Evolutionary conservation across 2,888 invertebrate species (phyloP).

Genomic region (Monochamus alternatus): DNA sequence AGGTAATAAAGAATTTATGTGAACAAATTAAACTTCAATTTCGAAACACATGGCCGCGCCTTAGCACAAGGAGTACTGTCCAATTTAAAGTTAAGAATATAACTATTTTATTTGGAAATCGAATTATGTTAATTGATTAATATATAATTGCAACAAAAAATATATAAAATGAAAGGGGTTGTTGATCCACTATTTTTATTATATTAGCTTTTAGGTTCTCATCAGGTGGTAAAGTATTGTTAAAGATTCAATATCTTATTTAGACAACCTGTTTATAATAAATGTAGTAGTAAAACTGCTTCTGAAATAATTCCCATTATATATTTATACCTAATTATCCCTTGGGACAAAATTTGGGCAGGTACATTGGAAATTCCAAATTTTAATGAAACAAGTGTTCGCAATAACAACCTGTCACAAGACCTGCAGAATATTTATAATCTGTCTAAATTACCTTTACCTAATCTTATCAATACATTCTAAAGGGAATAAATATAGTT

Average conservation of each 20-base stretch:
- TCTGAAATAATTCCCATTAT: neutral
- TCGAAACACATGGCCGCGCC: neutral
- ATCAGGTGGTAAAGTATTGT: neutral
- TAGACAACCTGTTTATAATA: too few species aligned
- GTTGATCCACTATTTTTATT: too few species aligned
- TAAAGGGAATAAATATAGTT: too few species aligned
- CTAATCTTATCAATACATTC: too few species aligned
- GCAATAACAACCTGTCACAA: neutral
- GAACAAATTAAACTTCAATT: neutral
- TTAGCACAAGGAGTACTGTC: neutral
- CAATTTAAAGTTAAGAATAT: too few species aligned
- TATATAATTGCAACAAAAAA: too few species aligned
- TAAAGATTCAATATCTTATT: neutral
- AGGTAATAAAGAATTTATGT: slow-evolving; percentile 3
- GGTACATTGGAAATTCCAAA: neutral
- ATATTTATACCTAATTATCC: neutral
- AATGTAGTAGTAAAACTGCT: neutral
- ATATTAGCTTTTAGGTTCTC: too few species aligned
- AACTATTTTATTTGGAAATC: too few species aligned
- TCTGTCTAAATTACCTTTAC: neutral
- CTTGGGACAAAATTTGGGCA: neutral
- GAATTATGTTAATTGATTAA: too few species aligned
- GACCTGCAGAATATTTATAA: neutral
- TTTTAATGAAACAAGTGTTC: neutral
- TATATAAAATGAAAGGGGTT: too few species aligned